Conservation (phyloP, 2,797 vertebrate species). For the Myripristis jacobus region DNA sequence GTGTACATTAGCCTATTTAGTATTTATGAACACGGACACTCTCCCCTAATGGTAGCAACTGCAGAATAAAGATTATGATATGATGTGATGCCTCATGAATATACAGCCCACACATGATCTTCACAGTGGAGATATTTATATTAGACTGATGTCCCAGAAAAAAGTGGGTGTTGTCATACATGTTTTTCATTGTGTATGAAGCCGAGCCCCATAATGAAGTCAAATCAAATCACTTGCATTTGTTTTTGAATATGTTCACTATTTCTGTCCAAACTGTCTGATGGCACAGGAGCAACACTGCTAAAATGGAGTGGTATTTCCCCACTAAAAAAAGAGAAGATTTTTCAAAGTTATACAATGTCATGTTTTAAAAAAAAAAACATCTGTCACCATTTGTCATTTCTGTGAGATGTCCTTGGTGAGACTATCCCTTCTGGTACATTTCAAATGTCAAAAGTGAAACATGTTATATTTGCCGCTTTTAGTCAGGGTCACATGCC, state of each 20-base stretch:
- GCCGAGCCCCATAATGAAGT: neutral
- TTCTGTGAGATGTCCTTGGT: neutral
- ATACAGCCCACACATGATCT: too few relatives aligned
- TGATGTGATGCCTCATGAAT: too few relatives aligned
- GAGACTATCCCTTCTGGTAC: neutral
- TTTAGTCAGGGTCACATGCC: neutral
- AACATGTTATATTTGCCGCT: conserved; percentile 3
- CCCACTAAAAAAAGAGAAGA: conserved; percentile 43
- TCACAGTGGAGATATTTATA: too few relatives aligned
- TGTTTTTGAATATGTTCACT: neutral
- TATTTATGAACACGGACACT: conserved; percentile 2
- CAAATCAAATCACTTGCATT: neutral
- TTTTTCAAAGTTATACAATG: too few relatives aligned
- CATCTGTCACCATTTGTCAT: neutral
- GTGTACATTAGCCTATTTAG: neutral
- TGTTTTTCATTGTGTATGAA: neutral
- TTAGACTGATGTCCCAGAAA: neutral
- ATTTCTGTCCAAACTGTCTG: neutral
- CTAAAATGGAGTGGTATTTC: conserved; percentile 23
- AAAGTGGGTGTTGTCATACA: neutral
- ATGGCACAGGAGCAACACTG: too few relatives aligned
- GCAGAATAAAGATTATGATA: neutral
- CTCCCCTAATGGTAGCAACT: neutral
- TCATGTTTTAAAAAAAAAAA: too few relatives aligned
- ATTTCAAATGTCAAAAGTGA: conserved; percentile 45